Evolutionary conservation across 2,888 invertebrate genomes (phyloP).

Genomic region (Lagria hirta): DNA sequence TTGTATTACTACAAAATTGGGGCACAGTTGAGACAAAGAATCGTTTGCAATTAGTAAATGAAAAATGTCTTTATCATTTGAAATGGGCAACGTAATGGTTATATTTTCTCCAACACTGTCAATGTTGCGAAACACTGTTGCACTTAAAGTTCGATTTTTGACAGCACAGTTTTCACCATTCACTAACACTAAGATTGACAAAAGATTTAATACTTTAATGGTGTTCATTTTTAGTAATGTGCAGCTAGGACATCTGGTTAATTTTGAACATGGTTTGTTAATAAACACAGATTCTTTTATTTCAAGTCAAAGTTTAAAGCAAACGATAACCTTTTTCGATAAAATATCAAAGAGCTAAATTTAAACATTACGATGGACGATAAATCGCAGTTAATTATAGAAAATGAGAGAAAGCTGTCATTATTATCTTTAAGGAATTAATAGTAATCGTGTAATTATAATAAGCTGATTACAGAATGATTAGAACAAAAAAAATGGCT

Average conservation of each 20-base stretch:
- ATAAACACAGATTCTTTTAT: constrained; percentile 20
- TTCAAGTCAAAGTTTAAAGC: constrained; percentile 22
- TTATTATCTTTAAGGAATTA: background rate
- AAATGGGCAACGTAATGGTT: constrained; percentile 23
- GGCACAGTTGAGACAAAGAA: constrained; percentile 31
- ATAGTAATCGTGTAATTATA: background rate
- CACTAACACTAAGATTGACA: constrained; percentile 12
- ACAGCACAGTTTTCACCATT: constrained; percentile 28
- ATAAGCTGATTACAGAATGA: background rate
- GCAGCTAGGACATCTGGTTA: constrained; percentile 14
- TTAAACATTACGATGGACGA: constrained; percentile 24
- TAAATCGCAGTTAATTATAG: background rate
- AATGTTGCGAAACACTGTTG: constrained; percentile 29
- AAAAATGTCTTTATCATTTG: constrained; percentile 35
- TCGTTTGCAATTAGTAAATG: constrained; percentile 32
- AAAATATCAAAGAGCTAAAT: constrained; percentile 21
- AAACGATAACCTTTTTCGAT: constrained; percentile 24
- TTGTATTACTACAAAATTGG: constrained; percentile 30
- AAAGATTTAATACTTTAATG: constrained; percentile 16
- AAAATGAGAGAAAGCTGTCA: background rate
- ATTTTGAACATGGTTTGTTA: constrained; percentile 24
- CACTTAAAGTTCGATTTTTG: constrained; percentile 24
- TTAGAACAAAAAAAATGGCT: no score
- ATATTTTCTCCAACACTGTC: constrained; percentile 30
- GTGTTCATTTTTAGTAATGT: constrained; percentile 7